Conservation (phyloP, 2,888 invertebrate species). For the Drosophila quinaria region DNA sequence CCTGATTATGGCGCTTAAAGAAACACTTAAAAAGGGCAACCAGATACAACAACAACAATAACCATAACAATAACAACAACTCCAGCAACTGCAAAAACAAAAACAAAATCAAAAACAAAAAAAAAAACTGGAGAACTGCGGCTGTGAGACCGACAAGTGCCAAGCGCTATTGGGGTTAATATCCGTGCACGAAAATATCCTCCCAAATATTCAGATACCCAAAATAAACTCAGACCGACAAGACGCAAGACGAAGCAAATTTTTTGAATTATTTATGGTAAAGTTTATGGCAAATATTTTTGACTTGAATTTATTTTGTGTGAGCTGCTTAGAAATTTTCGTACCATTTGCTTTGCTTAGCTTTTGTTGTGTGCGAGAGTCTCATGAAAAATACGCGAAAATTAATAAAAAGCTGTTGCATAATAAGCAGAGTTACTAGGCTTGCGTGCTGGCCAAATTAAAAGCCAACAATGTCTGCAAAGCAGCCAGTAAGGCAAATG, state of each 20-base stretch:
- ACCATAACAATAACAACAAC: conserved; percentile 4
- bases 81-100: conserved; percentile 9
- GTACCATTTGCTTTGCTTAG: conserved; percentile 8
- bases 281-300: conserved; percentile 80
- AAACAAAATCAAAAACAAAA: conserved; percentile 26
- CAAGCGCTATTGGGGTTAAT: conserved; percentile 80
- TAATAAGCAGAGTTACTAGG: conserved; percentile 63
- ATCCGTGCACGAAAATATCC: conserved; percentile 77
- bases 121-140: conserved; percentile 19
- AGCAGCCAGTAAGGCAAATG: conserved; percentile 70
- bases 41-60: conserved; percentile 41
- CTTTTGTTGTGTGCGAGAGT: conserved; percentile 16
- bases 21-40: conserved; percentile 76
- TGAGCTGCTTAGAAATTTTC: conserved; percentile 48
- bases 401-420: conserved; percentile 73
- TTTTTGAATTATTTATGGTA: conserved; percentile 80
- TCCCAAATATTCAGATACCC: conserved; percentile 47
- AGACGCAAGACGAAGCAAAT: conserved; percentile 36
- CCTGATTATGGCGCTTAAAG: conserved; percentile 82
- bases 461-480: conserved; percentile 80
- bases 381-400: conserved; percentile 75
- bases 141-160: conserved; percentile 63
- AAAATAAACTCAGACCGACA: conserved; percentile 12
- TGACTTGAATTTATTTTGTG: conserved; percentile 72
- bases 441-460: conserved; percentile 72